Percentiles rank a stretch among this genome's conserved stretches.
Conservation (phyloP, 2,113 vertebrate species). For the Stictonetta naevosa region DNA sequence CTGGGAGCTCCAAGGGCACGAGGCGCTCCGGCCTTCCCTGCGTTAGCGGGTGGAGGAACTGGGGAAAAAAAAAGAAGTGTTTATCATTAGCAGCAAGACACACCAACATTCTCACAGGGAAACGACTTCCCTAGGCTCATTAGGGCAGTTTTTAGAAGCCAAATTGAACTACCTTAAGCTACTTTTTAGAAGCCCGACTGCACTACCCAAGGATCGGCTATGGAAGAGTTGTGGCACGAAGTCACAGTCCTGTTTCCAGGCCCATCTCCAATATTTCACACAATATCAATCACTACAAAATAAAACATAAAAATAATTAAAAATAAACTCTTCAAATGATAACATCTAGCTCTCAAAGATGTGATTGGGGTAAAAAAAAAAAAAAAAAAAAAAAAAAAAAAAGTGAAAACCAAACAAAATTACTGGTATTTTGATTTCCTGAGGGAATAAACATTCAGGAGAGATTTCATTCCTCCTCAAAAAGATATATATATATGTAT, state of each 20-base stretch:
- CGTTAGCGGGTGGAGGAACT: too few species aligned
- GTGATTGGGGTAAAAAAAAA: not conserved
- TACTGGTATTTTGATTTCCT: not conserved
- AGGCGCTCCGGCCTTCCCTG: not conserved
- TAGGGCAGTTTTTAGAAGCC: not conserved
- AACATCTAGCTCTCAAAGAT: not conserved
- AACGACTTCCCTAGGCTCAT: fast-evolving
- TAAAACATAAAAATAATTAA: too few species aligned
- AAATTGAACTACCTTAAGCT: not conserved
- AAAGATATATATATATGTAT: not conserved
- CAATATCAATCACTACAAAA: too few species aligned
- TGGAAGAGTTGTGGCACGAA: not conserved
- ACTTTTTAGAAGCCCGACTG: not conserved
- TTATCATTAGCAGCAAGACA: not conserved
- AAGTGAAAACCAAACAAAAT: too few species aligned
- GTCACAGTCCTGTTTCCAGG: fast-evolving
- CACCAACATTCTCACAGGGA: not conserved
- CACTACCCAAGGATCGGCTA: not conserved
- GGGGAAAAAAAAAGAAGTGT: not conserved
- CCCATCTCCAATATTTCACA: not conserved
- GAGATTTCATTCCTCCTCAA: not conserved
- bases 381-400: too few species aligned
- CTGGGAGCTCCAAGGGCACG: not conserved
- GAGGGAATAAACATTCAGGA: not conserved
- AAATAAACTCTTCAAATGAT: not conserved